Conservation (phyloP, 2,888 invertebrate genomes). For the Zele albiditarsus region DNA sequence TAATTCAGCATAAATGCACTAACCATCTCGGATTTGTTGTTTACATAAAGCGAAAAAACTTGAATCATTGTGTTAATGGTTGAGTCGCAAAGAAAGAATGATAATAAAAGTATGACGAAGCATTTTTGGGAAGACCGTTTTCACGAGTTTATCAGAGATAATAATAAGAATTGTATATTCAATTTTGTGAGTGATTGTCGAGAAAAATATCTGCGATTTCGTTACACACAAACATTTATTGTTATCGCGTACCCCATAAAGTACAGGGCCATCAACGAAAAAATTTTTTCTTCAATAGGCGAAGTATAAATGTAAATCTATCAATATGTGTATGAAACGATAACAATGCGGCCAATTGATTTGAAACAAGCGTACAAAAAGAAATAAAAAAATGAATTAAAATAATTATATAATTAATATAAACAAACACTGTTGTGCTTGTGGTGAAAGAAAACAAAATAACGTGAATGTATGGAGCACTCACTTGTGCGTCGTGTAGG, state of each 20-base stretch:
- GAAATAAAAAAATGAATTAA: not conserved
- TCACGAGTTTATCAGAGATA: conserved; percentile 10
- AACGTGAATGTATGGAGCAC: conserved; percentile 49
- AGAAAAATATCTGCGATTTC: conserved; percentile 17
- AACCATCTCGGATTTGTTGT: too few relatives aligned
- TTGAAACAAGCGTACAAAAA: conserved; percentile 20
- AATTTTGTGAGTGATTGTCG: conserved; percentile 24
- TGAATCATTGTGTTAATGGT: too few relatives aligned
- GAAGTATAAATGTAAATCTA: conserved; percentile 26
- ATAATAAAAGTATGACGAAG: not conserved
- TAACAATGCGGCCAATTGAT: conserved; percentile 1
- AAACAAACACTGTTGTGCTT: conserved; percentile 18
- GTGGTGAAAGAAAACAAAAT: conserved; percentile 37
- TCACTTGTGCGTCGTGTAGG: conserved; percentile 60
- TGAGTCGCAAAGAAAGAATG: too few relatives aligned
- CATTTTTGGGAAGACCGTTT: not conserved
- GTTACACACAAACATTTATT: conserved; percentile 38
- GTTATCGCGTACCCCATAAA: conserved; percentile 28
- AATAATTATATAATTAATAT: conserved; percentile 20
- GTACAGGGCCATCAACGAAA: conserved; percentile 29
- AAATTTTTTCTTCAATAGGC: not conserved
- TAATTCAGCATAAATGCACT: too few relatives aligned
- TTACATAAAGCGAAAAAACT: too few relatives aligned
- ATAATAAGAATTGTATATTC: conserved; percentile 36
- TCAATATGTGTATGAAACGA: conserved; percentile 1